phyloP scores from a whole-genome alignment of 1,140 invertebrate genomes.

The Eufriesea mexicana region DNA sequence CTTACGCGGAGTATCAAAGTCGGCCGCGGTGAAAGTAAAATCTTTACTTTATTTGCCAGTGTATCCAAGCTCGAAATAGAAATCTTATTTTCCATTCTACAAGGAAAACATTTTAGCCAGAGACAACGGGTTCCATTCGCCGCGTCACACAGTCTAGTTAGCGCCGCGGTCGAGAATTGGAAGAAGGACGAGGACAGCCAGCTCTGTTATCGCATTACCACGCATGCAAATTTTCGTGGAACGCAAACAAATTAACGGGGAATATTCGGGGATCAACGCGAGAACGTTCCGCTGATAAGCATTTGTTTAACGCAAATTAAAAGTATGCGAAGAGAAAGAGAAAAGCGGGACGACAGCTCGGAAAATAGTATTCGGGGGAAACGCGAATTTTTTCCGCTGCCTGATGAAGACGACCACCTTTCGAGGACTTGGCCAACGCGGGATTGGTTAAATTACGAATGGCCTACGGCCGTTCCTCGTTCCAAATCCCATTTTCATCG shows the following conservation, averaged over 20 bases:
- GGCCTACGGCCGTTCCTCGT: slow-evolving; percentile 18
- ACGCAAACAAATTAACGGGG: slow-evolving; percentile 7
- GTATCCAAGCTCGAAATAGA: not conserved
- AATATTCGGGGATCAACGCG: not conserved
- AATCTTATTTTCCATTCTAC: not conserved
- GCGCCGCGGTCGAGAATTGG: not conserved
- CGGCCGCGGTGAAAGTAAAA: not conserved
- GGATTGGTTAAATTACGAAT: slow-evolving; percentile 65
- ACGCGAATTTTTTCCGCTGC: not conserved
- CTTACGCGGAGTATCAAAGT: not conserved
- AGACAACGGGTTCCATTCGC: not conserved
- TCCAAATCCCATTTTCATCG: slow-evolving; percentile 31
- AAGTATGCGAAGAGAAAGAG: not conserved
- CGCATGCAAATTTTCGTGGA: slow-evolving; percentile 15
- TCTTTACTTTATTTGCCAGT: not conserved
- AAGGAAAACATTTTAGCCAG: not conserved
- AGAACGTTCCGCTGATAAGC: not conserved
- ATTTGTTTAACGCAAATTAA: not conserved
- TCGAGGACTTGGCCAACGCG: slow-evolving; percentile 10
- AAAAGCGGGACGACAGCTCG: not conserved
- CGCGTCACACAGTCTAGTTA: not conserved
- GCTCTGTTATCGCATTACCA: not conserved
- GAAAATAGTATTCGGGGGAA: not conserved
- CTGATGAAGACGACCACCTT: not conserved
- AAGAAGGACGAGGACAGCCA: not conserved